phyloP scores from a whole-genome alignment of 2,888 invertebrate genomes.

The Labia minor region DNA sequence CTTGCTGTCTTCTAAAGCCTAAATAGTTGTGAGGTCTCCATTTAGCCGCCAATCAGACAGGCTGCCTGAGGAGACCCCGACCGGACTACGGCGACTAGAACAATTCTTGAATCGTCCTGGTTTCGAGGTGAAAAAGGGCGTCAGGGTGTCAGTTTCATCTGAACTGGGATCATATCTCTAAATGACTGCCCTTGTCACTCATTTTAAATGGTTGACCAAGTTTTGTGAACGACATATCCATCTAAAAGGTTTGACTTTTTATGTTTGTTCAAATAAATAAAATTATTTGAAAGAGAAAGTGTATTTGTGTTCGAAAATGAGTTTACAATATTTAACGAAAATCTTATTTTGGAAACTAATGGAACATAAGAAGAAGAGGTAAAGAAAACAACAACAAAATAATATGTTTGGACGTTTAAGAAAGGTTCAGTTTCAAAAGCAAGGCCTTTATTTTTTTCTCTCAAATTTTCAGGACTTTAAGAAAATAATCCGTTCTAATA shows the following conservation, averaged over 20 bases:
- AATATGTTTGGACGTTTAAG: no score
- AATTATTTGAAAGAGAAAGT: background rate
- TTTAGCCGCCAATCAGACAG: background rate
- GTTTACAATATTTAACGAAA: constrained; percentile 4
- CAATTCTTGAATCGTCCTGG: no score
- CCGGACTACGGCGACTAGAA: no score
- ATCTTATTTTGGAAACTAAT: background rate
- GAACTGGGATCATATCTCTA: no score
- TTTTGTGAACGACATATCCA: background rate
- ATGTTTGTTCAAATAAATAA: background rate
- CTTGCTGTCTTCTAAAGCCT: no score
- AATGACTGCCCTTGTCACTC: background rate
- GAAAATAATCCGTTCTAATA: no score
- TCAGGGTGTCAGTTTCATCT: background rate
- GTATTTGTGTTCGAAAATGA: background rate
- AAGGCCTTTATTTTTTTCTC: no score
- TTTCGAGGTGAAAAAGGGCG: background rate
- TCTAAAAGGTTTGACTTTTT: background rate
- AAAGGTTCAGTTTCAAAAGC: no score
- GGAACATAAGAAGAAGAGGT: no score
- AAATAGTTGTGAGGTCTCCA: background rate
- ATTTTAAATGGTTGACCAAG: background rate
- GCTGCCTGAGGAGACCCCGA: no score
- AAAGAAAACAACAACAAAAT: no score
- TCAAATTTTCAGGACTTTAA: no score